Conservation (phyloP, 2,888 invertebrate genomes). For the Opisthograptis luteolata region DNA sequence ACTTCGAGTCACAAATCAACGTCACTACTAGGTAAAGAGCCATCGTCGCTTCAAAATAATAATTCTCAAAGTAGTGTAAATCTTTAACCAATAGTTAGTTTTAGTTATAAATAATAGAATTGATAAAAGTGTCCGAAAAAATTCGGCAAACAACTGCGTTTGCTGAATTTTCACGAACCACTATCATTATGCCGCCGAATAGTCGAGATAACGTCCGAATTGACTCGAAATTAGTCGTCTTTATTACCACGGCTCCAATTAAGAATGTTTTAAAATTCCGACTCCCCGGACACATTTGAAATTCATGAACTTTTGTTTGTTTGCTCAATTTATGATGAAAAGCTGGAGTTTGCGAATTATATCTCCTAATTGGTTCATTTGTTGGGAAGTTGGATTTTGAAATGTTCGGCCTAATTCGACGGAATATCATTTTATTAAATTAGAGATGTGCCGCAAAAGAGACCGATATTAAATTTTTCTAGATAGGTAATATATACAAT, state of each 20-base stretch:
- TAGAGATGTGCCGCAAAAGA: not conserved
- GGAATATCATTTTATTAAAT: not conserved
- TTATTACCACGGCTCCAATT: slow-evolving; percentile 11
- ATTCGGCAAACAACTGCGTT: too few relatives aligned
- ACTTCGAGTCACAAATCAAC: too few relatives aligned
- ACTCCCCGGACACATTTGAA: slow-evolving; percentile 15
- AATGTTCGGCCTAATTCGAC: not conserved
- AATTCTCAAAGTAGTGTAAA: too few relatives aligned
- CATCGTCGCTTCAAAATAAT: too few relatives aligned
- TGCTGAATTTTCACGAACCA: not conserved
- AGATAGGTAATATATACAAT: not conserved
- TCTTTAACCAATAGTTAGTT: too few relatives aligned
- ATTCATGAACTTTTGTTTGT: slow-evolving; percentile 26
- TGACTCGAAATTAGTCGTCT: not conserved
- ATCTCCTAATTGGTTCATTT: slow-evolving; percentile 25
- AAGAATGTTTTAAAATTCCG: not conserved
- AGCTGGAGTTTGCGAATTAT: slow-evolving; percentile 16
- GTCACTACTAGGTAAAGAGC: too few relatives aligned
- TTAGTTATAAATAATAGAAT: too few relatives aligned
- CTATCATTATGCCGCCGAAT: too few relatives aligned
- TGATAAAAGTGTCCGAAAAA: too few relatives aligned
- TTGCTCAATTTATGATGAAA: slow-evolving; percentile 21
- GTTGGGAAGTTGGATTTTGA: slow-evolving; percentile 2
- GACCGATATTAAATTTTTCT: too few relatives aligned
- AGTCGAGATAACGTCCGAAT: too few relatives aligned